A percentile compares a stretch with the other conserved stretches of the same genome.
These are phyloP conservation scores for Cartodere bifasciata DNA, from an alignment of 2,888 invertebrate species.

Conservation along the genomic window DNA sequence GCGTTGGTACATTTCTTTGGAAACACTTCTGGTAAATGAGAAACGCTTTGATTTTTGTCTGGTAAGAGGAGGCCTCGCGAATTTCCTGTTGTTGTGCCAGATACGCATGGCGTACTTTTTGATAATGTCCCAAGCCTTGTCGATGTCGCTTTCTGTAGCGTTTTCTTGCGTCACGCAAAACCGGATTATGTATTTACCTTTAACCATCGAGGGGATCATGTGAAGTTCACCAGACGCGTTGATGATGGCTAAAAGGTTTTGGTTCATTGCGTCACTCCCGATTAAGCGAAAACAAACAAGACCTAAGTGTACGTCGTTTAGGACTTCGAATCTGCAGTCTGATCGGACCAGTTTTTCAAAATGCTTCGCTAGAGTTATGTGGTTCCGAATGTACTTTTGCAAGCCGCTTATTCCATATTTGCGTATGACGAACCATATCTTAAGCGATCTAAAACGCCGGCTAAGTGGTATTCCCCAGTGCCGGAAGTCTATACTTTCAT, in stretches of 20 bases:
- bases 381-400: constrained; percentile 74
- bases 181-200: constrained; percentile 56
- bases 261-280: constrained; percentile 56
- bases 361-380: constrained; percentile 61
- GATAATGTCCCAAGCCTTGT: constrained; percentile 51
- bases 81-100: constrained; percentile 34
- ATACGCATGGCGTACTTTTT: constrained; percentile 46
- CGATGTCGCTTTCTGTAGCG: constrained; percentile 61
- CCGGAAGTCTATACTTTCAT: constrained; percentile 55
- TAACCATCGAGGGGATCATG: constrained; percentile 73
- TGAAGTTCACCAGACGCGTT: constrained; percentile 75
- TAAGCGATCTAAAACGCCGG: constrained; percentile 70
- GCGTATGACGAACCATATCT: constrained; percentile 78
- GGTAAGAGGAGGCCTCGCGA: constrained; percentile 36
- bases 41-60: constrained; percentile 41
- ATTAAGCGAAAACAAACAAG: constrained; percentile 67
- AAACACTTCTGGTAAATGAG: constrained; percentile 45
- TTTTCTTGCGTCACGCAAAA: constrained; percentile 75
- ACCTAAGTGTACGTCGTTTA: constrained; percentile 63
- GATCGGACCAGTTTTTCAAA: constrained; percentile 56
- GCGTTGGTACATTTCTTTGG: constrained; percentile 40
- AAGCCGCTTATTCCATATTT: constrained; percentile 71
- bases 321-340: constrained; percentile 62
- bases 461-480: constrained; percentile 85
- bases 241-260: constrained; percentile 61